Percentiles rank a stretch among this genome's conserved stretches.
phyloP scores from a whole-genome alignment of 2,797 vertebrate species.

The Squalus acanthias region DNA sequence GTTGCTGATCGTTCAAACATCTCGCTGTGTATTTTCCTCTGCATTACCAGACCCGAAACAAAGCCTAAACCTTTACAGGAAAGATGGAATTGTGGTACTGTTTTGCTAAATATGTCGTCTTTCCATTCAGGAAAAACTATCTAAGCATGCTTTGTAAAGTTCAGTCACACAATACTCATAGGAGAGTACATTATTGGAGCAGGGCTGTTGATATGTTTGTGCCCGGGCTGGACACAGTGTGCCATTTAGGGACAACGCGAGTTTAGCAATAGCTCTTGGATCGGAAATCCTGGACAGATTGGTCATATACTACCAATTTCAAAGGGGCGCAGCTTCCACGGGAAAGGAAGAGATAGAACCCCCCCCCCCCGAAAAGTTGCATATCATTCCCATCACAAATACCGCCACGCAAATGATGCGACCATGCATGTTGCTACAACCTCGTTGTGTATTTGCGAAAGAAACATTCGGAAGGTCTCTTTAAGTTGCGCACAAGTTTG shows the following conservation, averaged over 20 bases:
- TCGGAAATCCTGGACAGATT: background rate
- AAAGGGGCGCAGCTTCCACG: background rate
- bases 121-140: too few relatives aligned
- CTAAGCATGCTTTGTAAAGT: background rate
- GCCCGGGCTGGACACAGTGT: background rate
- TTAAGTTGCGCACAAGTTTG: background rate
- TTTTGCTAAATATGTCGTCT: too few relatives aligned
- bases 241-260: too few relatives aligned
- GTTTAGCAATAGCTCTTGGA: too few relatives aligned
- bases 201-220: background rate
- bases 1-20: background rate
- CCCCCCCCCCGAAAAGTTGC: background rate
- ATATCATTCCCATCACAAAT: background rate
- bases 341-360: background rate
- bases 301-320: background rate
- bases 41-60: background rate
- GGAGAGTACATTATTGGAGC: background rate
- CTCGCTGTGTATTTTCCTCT: background rate
- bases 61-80: background rate
- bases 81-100: background rate
- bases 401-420: background rate
- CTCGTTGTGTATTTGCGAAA: background rate
- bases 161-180: background rate
- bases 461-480: background rate
- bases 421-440: background rate